Conservation (phyloP, 2,797 vertebrate species). For the Perdix hodgsoniae region DNA sequence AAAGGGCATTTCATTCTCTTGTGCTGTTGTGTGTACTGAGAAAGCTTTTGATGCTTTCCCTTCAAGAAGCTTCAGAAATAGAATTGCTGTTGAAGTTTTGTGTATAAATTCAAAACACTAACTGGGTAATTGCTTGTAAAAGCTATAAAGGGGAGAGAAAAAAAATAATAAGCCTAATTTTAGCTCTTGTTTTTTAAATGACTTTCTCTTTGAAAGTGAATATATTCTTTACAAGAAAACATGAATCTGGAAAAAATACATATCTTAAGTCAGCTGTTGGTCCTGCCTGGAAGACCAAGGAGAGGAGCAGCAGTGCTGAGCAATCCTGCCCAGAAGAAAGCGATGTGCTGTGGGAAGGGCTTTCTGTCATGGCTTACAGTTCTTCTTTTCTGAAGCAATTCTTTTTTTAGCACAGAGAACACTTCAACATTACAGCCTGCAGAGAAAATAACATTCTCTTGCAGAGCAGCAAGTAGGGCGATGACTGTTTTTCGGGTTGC, state of each 20-base stretch:
- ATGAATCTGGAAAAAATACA: background rate
- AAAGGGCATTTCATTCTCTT: slow-evolving; percentile 52
- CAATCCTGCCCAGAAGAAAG: background rate
- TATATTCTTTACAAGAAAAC: slow-evolving; percentile 38
- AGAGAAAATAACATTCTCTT: background rate
- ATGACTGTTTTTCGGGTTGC: background rate
- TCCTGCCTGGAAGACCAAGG: background rate
- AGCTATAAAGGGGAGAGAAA: slow-evolving; percentile 24
- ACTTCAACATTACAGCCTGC: background rate
- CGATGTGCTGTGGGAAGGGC: background rate
- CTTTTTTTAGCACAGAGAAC: background rate
- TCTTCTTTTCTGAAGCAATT: background rate
- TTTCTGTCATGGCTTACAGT: background rate
- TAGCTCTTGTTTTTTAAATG: slow-evolving; percentile 39
- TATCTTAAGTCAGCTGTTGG: slow-evolving; percentile 22
- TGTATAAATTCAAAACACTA: slow-evolving; percentile 61
- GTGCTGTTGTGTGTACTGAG: slow-evolving; percentile 21
- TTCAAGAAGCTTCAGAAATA: slow-evolving; percentile 44
- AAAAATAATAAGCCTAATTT: slow-evolving; percentile 28
- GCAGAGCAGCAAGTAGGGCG: background rate
- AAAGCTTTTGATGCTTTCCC: slow-evolving; percentile 56
- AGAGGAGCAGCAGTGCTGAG: background rate
- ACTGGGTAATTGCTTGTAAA: slow-evolving; percentile 70
- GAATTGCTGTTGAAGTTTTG: slow-evolving; percentile 30
- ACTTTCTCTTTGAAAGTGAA: slow-evolving; percentile 55